A percentile compares a stretch with the other conserved stretches of the same genome.
These are phyloP conservation scores for Idris sp. DNA, from an alignment of 1,140 invertebrate species.

Conservation along the genomic window DNA sequence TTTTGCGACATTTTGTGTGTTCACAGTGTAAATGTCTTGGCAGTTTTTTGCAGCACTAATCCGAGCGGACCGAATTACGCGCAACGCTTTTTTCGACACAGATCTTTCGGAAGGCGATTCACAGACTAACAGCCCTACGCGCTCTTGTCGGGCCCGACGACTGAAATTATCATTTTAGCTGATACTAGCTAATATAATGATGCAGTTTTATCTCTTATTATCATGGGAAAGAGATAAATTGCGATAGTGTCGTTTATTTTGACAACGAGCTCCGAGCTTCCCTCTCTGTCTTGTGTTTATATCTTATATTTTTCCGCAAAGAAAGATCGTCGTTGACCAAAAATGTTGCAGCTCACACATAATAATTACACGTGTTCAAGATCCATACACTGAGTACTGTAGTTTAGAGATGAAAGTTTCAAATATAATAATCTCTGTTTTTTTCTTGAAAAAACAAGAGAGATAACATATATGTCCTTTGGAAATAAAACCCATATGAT, in stretches of 20 bases:
- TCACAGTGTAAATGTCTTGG: too few species aligned
- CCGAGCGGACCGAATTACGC: not conserved
- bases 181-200: constrained; percentile 79
- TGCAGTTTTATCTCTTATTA: constrained; percentile 80
- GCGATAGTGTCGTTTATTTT: constrained; percentile 79
- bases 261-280: constrained; percentile 70
- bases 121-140: constrained; percentile 69
- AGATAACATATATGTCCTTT: too few species aligned
- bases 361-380: too few species aligned
- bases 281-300: constrained; percentile 61
- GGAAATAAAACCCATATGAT: too few species aligned
- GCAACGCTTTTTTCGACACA: constrained; percentile 8
- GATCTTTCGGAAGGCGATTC: constrained; percentile 34
- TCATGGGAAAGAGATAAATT: constrained; percentile 80
- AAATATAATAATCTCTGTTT: too few species aligned
- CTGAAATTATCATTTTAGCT: constrained; percentile 80
- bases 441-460: too few species aligned
- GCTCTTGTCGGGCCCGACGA: constrained; percentile 73
- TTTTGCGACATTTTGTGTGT: too few species aligned
- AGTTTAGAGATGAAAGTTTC: too few species aligned
- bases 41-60: not conserved
- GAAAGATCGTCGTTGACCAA: too few species aligned
- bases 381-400: too few species aligned
- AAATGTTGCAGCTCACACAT: too few species aligned
- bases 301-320: constrained; percentile 58